Percentiles rank a stretch among this genome's conserved stretches.
Evolutionary conservation across 2,888 invertebrate genomes (phyloP).

Genomic region (Polylopha cassiicola): DNA sequence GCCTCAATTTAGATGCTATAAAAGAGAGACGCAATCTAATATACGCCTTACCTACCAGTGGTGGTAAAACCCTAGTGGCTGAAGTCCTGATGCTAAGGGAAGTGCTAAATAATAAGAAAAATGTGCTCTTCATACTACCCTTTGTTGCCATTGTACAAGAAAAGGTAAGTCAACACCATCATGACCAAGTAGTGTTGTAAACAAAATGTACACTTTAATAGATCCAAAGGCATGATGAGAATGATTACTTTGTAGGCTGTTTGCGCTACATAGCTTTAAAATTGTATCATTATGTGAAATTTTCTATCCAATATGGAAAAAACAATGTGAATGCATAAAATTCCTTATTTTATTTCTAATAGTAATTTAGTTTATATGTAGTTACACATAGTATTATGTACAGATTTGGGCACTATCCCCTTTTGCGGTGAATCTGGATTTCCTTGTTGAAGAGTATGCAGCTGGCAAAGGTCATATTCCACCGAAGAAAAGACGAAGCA

Average conservation of each 20-base stretch:
- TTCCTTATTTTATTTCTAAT: too few relatives aligned
- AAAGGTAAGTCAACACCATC: slow-evolving; percentile 79
- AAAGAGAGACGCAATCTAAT: slow-evolving; percentile 87
- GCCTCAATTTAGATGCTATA: slow-evolving; percentile 87
- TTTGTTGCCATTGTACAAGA: slow-evolving; percentile 98
- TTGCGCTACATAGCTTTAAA: too few relatives aligned
- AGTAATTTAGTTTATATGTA: too few relatives aligned
- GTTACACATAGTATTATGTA: too few relatives aligned
- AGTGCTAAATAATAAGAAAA: slow-evolving; percentile 86
- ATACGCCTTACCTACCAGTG: slow-evolving; percentile 96
- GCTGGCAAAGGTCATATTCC: slow-evolving; percentile 94
- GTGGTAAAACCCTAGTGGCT: slow-evolving; percentile 97
- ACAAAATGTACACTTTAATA: too few relatives aligned
- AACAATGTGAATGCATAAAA: too few relatives aligned
- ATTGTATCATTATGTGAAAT: too few relatives aligned
- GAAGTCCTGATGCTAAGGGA: slow-evolving; percentile 95
- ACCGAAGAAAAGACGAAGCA: slow-evolving; percentile 83
- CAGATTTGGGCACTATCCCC: slow-evolving; percentile 89
- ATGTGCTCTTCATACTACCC: slow-evolving; percentile 93
- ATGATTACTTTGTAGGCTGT: too few relatives aligned
- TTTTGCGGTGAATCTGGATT: slow-evolving; percentile 91
- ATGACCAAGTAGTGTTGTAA: too few relatives aligned
- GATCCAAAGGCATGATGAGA: too few relatives aligned
- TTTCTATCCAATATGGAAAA: too few relatives aligned
- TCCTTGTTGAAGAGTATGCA: slow-evolving; percentile 96